These are phyloP conservation scores for Clytia hemisphaerica DNA, from an alignment of 30 jellyfish, hydroid and myxozoan species.

Conservation along the genomic window DNA sequence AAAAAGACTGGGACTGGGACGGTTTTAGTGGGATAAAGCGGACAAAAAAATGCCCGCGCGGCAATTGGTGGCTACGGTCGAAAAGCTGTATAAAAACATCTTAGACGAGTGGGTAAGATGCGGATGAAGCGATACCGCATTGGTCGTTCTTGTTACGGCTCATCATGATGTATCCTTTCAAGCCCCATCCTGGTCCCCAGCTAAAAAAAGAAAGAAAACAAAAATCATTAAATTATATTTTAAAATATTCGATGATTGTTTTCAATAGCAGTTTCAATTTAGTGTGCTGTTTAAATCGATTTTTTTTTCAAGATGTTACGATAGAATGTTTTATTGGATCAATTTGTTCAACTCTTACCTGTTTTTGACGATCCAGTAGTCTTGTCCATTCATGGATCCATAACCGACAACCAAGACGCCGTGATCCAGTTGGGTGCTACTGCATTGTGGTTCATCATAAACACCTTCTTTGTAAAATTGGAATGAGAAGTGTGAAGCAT, in stretches of 20 bases:
- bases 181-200: slow-evolving; percentile 97
- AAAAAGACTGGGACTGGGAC: too few species aligned
- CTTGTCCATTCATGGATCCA: slow-evolving; percentile 85
- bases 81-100: too few species aligned
- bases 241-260: too few species aligned
- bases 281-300: too few species aligned
- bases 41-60: too few species aligned
- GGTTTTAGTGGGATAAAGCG: too few species aligned
- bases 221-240: too few species aligned
- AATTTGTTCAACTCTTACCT: slow-evolving; percentile 68
- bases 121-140: slow-evolving; percentile 93
- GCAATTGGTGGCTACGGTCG: too few species aligned
- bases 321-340: too few species aligned
- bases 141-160: slow-evolving; percentile 92
- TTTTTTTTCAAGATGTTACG: too few species aligned
- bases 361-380: slow-evolving; percentile 96
- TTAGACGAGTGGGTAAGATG: slow-evolving; percentile 96
- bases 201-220: slow-evolving; percentile 48
- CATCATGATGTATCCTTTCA: slow-evolving; percentile 89
- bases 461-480: slow-evolving; percentile 94
- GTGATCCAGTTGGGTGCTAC: slow-evolving; percentile 86
- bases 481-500: slow-evolving; percentile 93
- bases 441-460: slow-evolving; percentile 70
- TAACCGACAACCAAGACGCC: slow-evolving; percentile 97
- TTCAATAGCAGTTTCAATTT: too few species aligned